Conservation (phyloP, 2,888 invertebrate genomes). For the Drosophila demipolita region DNA sequence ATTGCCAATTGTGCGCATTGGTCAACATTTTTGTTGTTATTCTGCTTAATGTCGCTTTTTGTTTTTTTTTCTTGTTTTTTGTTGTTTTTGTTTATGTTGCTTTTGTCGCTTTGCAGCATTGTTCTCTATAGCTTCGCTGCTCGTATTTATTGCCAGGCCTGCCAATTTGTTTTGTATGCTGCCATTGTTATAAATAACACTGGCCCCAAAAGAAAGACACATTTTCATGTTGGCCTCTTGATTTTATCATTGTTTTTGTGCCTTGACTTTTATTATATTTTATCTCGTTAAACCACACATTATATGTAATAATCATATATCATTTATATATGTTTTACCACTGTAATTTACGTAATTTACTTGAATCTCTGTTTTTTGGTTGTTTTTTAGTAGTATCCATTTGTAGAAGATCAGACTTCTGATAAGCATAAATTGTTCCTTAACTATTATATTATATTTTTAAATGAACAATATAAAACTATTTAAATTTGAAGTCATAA, state of each 20-base stretch:
- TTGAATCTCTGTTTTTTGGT: background rate
- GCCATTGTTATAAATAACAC: constrained; percentile 53
- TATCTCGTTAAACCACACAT: background rate
- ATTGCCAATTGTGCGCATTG: constrained; percentile 81
- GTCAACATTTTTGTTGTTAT: constrained; percentile 67
- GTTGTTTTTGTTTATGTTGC: constrained; percentile 17
- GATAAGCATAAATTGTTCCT: too few relatives aligned
- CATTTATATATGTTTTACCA: background rate
- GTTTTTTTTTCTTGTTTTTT: constrained; percentile 30
- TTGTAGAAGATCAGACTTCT: too few relatives aligned
- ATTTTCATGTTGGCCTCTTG: background rate
- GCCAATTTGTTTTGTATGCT: constrained; percentile 74
- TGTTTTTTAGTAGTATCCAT: too few relatives aligned
- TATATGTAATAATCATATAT: background rate
- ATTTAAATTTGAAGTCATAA: background rate
- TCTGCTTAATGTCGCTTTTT: constrained; percentile 23
- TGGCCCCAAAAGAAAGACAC: background rate
- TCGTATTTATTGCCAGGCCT: constrained; percentile 75
- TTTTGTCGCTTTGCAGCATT: constrained; percentile 45
- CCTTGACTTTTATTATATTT: background rate
- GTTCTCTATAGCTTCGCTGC: constrained; percentile 66
- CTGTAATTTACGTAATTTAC: background rate
- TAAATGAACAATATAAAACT: background rate
- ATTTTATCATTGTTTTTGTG: background rate
- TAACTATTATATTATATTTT: too few relatives aligned